These are phyloP conservation scores for Tetragonula carbonaria DNA, from an alignment of 2,888 invertebrate species.

Conservation along the genomic window DNA sequence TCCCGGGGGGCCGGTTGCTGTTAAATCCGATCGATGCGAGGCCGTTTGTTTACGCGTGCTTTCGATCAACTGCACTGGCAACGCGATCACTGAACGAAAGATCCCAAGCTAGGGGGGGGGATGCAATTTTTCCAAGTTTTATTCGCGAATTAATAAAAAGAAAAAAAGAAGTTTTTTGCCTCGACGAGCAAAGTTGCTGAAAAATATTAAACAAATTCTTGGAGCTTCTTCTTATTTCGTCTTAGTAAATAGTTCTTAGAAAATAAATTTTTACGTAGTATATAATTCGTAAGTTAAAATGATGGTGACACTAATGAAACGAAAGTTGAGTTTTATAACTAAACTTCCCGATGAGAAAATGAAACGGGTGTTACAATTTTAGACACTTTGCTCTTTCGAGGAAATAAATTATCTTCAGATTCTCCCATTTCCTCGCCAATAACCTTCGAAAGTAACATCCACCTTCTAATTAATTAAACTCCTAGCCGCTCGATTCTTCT, in stretches of 20 bases:
- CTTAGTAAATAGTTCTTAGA: no score
- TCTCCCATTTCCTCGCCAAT: background rate
- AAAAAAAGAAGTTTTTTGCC: no score
- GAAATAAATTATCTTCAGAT: conserved; percentile 2
- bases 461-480: conserved; percentile 1
- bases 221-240: no score
- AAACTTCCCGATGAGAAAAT: background rate
- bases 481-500: background rate
- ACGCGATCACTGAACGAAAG: background rate
- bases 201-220: no score
- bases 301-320: background rate
- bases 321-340: background rate
- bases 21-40: conserved; percentile 45
- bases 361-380: background rate
- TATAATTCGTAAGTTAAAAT: background rate
- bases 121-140: background rate
- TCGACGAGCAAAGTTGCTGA: no score
- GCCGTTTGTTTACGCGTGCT: conserved; percentile 35
- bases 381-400: background rate
- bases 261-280: no score
- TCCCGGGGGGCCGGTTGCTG: conserved; percentile 22
- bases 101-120: no score
- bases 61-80: background rate
- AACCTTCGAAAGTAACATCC: background rate
- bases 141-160: no score